A percentile compares a stretch with the other conserved stretches of the same genome.
Conservation (phyloP, 2,113 vertebrate genomes). For the Nerophis ophidion region DNA sequence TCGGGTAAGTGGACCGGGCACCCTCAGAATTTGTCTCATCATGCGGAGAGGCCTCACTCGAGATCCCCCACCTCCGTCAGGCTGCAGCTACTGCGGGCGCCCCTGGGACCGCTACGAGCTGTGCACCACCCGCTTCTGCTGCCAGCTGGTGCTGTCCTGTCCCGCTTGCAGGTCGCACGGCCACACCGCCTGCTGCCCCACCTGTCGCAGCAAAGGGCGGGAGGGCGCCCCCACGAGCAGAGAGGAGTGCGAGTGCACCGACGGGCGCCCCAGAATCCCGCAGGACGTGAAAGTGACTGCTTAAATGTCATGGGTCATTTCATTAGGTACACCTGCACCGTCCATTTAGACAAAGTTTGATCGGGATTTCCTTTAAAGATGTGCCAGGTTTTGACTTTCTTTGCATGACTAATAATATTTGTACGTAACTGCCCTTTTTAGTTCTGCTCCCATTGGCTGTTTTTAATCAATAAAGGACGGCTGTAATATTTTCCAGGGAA, state of each 20-base stretch:
- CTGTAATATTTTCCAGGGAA: background rate
- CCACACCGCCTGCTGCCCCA: conserved; percentile 82
- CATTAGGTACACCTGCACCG: background rate
- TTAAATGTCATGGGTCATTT: background rate
- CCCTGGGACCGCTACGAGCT: conserved; percentile 90
- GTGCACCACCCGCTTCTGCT: conserved; percentile 83
- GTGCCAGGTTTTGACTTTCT: background rate
- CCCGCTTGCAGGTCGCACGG: conserved; percentile 73
- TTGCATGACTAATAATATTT: background rate
- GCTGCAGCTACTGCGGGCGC: conserved; percentile 82
- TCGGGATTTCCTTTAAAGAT: no score
- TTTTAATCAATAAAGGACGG: background rate
- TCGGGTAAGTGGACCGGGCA: conserved; percentile 73
- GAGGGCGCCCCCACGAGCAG: conserved; percentile 55
- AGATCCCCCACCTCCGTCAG: conserved; percentile 52
- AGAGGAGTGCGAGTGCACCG: conserved; percentile 91
- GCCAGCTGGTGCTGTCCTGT: conserved; percentile 88
- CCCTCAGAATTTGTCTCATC: background rate
- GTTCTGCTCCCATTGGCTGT: background rate
- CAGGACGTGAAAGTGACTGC: conserved; percentile 53
- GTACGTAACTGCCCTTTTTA: background rate
- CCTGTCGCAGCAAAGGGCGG: conserved; percentile 80
- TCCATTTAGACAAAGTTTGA: no score
- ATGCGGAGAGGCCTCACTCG: background rate
- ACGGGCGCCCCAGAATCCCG: conserved; percentile 76